Base-by-base conservation (phyloP, 37 sponge, comb jelly and placozoan species). In the Diacarnus erythraeanus region DNA sequence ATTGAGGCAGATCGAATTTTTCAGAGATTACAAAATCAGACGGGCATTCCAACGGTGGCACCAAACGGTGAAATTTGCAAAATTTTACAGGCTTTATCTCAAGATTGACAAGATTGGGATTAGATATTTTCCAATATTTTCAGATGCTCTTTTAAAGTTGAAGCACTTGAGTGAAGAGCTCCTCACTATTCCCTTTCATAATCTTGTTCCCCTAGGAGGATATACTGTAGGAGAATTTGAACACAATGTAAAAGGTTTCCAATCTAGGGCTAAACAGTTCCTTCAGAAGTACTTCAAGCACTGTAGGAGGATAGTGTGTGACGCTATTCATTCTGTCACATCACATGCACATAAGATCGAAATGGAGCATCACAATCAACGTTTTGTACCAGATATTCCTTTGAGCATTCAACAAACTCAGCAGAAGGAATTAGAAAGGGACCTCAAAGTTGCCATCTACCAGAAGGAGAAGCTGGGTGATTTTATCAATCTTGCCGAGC, bases 351-450 rank as follows among this genome's bases (percentile, higher is more conserved):
- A 88, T 0, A 86, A 88, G 38, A 41, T 25, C 0, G 68, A 81
- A 26, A 65, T 64, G 42, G 18, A 23, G 5, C 71, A 84, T 40
- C 54, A 79, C 42, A 8, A 65, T 31, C 88, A 79, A 43, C 86
- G 86, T 0, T 75, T 84, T 70, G 89, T 92, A 31, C 88, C 83
- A 31, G 90, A 88, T 3, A 54, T 87, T 42, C 86, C 93, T 3
- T 67, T 92, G 42, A 84, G 86, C 27, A 38, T 84, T 42, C 90
- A 92, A 68, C 64, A 56, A 56, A 73, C 71, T 25, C 69, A 85
- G 56, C 74, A 74, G 40, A 21, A 33, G 18, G 27, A 71, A 35
- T 47, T 88, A 37, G 78, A 88, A 41, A 26, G 41, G 25, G 75
- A 84, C 25, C 27, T 92, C 6, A 57, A 70, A 38, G 61, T 5